Percentiles rank a stretch among this genome's conserved stretches.
phyloP scores from a whole-genome alignment of 1,140 invertebrate genomes.

The Octopus bimaculoides region DNA sequence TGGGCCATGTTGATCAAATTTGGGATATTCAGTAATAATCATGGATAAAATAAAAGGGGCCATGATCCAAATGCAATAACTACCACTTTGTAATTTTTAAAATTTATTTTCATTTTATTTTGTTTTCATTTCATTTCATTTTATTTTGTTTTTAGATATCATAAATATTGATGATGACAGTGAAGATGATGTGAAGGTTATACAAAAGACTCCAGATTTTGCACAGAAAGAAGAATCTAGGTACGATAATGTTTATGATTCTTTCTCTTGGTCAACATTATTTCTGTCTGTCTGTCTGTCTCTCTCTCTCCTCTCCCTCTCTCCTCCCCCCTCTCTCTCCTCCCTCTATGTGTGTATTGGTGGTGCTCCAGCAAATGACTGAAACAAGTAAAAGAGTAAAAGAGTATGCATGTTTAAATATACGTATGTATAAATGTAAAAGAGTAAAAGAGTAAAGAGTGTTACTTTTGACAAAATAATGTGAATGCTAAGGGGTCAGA shows the following conservation, averaged over 20 bases:
- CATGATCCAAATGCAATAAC: neutral
- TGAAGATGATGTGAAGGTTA: slow-evolving; percentile 32
- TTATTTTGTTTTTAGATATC: slow-evolving; percentile 19
- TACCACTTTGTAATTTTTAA: neutral
- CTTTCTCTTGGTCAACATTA: neutral
- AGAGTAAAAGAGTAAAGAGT: no score
- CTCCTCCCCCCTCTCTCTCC: no score
- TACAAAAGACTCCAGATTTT: slow-evolving; percentile 17
- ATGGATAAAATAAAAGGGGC: neutral
- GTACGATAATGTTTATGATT: neutral
- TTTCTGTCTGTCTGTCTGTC: no score
- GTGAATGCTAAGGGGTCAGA: no score
- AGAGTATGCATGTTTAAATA: no score
- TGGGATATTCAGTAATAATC: no score
- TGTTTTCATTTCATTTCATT: neutral
- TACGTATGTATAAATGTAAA: no score
- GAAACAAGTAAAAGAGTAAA: no score
- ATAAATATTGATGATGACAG: slow-evolving; percentile 29
- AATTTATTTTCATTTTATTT: slow-evolving; percentile 6
- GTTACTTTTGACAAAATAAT: no score
- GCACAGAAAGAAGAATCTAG: neutral
- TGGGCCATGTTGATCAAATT: neutral
- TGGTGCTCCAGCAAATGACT: no score
- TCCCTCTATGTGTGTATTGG: no score
- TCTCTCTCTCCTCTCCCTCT: no score